A percentile compares a stretch with the other conserved stretches of the same genome.
phyloP scores from a whole-genome alignment of 2,888 invertebrate species.

The Habroteleia sp. region DNA sequence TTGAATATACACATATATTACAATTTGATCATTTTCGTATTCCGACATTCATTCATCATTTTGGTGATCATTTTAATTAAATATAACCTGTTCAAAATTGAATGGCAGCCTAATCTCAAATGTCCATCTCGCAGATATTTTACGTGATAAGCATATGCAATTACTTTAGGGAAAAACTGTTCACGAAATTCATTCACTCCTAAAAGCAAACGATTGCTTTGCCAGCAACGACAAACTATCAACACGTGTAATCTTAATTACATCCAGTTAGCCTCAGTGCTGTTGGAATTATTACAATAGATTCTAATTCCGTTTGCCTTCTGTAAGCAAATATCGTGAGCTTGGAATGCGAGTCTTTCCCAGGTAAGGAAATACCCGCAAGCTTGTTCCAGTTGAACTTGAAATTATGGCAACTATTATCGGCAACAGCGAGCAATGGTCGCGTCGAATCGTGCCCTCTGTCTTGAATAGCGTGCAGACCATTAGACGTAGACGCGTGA shows the following conservation, averaged over 20 bases:
- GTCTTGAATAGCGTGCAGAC: slow-evolving; percentile 41
- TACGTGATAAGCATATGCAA: not conserved
- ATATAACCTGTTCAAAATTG: no score
- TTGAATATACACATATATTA: no score
- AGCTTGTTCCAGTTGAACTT: slow-evolving; percentile 3
- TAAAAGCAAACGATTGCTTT: slow-evolving; percentile 6
- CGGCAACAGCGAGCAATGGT: slow-evolving; percentile 39
- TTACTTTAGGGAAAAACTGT: not conserved
- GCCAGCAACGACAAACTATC: slow-evolving; percentile 8
- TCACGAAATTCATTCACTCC: slow-evolving; percentile 1
- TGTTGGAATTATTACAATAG: slow-evolving; percentile 10
- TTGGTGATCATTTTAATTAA: no score
- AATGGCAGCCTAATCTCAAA: no score
- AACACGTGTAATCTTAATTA: slow-evolving; percentile 30
- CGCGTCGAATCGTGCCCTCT: slow-evolving; percentile 32
- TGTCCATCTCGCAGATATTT: not conserved
- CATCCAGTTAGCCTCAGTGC: not conserved
- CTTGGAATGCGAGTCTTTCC: not conserved
- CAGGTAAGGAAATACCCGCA: slow-evolving; percentile 2
- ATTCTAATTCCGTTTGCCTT: slow-evolving; percentile 12
- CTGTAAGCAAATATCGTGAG: slow-evolving; percentile 12
- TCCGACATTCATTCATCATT: no score
- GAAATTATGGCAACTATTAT: slow-evolving; percentile 41
- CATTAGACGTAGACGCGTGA: slow-evolving; percentile 45
- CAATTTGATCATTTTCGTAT: no score